Conservation (phyloP, 2,113 vertebrate species). For the Mesitornis unicolor region DNA sequence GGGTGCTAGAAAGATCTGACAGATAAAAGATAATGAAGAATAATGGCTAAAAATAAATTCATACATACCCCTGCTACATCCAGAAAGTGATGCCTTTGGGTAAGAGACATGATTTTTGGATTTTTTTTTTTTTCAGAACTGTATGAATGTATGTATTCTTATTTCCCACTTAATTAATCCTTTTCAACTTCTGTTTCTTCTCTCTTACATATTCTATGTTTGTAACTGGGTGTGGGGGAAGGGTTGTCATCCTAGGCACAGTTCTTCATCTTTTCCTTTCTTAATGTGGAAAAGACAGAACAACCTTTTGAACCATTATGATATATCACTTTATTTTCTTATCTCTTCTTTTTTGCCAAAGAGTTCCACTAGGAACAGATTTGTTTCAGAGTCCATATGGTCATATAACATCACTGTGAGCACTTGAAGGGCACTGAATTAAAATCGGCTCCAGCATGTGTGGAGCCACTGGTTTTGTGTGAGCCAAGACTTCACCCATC, state of each 20-base stretch:
- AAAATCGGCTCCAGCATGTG: not conserved
- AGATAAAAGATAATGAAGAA: not conserved
- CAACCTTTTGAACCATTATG: not conserved
- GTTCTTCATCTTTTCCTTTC: not conserved
- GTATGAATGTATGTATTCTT: not conserved
- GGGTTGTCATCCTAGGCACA: not conserved
- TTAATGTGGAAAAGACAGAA: not conserved
- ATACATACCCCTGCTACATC: not conserved
- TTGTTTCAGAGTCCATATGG: not conserved
- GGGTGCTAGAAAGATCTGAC: not conserved
- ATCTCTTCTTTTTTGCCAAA: not conserved
- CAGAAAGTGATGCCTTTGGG: not conserved
- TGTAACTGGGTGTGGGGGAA: not conserved
- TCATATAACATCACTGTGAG: not conserved
- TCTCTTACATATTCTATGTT: not conserved
- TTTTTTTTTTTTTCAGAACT: fast-evolving
- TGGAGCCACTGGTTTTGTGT: not conserved
- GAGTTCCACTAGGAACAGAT: not conserved
- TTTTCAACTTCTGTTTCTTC: not conserved
- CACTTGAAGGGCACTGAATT: not conserved
- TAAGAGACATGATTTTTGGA: not conserved
- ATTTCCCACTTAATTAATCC: not conserved
- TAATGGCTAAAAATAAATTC: not conserved
- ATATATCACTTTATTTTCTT: not conserved
- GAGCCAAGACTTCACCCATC: not conserved